Percentiles rank a stretch among this genome's conserved stretches.
phyloP scores from a whole-genome alignment of 2,888 invertebrate species.

The Copidosoma aretas region DNA sequence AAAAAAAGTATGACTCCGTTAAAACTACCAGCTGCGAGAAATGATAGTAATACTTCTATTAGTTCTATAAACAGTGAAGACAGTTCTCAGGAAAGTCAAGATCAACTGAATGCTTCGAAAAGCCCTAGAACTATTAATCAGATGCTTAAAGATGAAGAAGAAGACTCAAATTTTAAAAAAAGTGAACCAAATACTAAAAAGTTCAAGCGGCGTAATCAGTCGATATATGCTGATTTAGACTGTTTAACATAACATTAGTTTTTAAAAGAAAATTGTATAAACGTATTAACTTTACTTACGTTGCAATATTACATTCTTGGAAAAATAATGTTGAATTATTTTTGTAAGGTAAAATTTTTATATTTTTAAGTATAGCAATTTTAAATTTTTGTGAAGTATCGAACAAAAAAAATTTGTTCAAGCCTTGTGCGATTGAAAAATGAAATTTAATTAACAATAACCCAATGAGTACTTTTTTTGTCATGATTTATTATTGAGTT shows the following conservation, averaged over 20 bases:
- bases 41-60: slow-evolving; percentile 23
- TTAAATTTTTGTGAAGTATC: no score
- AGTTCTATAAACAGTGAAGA: slow-evolving; percentile 19
- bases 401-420: no score
- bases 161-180: background rate
- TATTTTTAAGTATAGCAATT: no score
- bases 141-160: background rate
- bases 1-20: slow-evolving; percentile 36
- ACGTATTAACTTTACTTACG: no score
- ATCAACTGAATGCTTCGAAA: slow-evolving; percentile 16
- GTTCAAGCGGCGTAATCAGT: slow-evolving; percentile 62
- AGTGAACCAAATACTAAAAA: slow-evolving; percentile 51
- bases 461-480: no score
- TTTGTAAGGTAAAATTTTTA: no score
- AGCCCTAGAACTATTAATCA: slow-evolving; percentile 16
- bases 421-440: no score
- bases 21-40: slow-evolving; percentile 40
- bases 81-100: background rate
- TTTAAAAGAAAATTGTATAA: no score
- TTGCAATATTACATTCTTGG: no score
- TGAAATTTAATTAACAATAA: no score
- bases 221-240: slow-evolving; percentile 56
- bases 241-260: slow-evolving; percentile 18
- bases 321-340: no score
- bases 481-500: no score